A percentile compares a stretch with the other conserved stretches of the same genome.
Conservation (phyloP, 2,797 vertebrate genomes). For the Peromyscus nudipes region DNA sequence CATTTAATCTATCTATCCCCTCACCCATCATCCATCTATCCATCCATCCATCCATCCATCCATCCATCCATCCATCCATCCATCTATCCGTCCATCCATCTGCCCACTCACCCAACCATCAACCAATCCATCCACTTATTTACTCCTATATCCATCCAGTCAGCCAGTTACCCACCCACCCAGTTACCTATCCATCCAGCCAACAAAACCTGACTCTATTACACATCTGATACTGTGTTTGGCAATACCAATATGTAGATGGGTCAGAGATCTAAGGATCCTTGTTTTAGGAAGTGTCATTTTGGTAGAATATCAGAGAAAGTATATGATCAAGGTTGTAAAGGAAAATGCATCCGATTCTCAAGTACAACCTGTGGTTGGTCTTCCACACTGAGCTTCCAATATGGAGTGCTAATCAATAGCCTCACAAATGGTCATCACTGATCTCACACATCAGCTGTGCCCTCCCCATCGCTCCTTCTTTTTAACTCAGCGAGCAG, state of each 20-base stretch:
- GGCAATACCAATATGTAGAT: not conserved
- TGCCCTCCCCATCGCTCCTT: not conserved
- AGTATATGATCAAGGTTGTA: not conserved
- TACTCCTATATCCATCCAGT: not conserved
- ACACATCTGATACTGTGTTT: not conserved
- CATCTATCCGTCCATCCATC: not conserved
- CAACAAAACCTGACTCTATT: not conserved
- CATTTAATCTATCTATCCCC: not conserved
- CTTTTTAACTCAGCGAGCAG: no score
- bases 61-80: no score
- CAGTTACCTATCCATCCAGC: not conserved
- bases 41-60: no score
- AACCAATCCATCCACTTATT: not conserved
- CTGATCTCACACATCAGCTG: not conserved
- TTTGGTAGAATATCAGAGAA: not conserved
- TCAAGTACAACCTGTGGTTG: not conserved
- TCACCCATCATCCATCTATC: not conserved
- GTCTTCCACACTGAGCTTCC: not conserved
- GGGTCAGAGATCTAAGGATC: not conserved
- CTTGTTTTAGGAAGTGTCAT: not conserved
- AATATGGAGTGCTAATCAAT: not conserved
- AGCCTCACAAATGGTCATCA: not conserved
- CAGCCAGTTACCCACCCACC: not conserved
- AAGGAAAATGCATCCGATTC: not conserved
- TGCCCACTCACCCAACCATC: not conserved